Percentiles rank a stretch among this genome's conserved stretches.
phyloP scores from a whole-genome alignment of 2,888 invertebrate species.

The Mimachlamys varia region DNA sequence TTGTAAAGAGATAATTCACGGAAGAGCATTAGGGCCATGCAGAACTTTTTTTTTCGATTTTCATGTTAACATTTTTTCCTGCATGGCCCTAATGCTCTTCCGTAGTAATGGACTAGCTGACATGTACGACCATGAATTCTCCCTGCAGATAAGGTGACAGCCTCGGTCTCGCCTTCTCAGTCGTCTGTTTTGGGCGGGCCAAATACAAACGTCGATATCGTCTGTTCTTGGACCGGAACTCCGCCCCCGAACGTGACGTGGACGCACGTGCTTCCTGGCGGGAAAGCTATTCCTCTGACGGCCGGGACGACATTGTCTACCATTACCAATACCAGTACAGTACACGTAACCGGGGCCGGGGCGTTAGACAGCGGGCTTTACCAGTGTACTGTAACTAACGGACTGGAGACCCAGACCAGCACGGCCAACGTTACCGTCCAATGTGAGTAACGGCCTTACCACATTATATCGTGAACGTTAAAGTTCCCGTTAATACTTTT shows the following conservation, averaged over 20 bases:
- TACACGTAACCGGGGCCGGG: constrained; percentile 40
- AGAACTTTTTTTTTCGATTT: too few relatives aligned
- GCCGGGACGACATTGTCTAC: constrained; percentile 32
- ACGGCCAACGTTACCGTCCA: constrained; percentile 42
- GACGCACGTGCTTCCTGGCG: constrained; percentile 44
- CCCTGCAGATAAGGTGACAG: not conserved
- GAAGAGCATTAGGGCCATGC: too few relatives aligned
- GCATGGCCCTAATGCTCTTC: too few relatives aligned
- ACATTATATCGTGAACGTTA: too few relatives aligned
- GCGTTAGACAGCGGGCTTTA: constrained; percentile 47
- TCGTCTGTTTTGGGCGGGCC: constrained; percentile 7
- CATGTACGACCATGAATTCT: not conserved
- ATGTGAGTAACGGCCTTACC: constrained; percentile 43
- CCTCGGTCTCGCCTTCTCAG: constrained; percentile 37
- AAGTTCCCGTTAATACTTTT: too few relatives aligned
- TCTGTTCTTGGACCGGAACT: constrained; percentile 46
- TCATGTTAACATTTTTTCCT: too few relatives aligned
- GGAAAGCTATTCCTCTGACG: constrained; percentile 39
- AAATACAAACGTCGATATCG: constrained; percentile 37
- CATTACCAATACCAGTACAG: constrained; percentile 40
- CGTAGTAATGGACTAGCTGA: too few relatives aligned
- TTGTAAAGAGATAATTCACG: too few relatives aligned
- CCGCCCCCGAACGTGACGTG: constrained; percentile 48
- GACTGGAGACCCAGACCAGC: constrained; percentile 36
- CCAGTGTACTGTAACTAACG: constrained; percentile 43